These are phyloP conservation scores for Seladonia tumulorum DNA, from an alignment of 2,888 invertebrate genomes.

Conservation along the genomic window DNA sequence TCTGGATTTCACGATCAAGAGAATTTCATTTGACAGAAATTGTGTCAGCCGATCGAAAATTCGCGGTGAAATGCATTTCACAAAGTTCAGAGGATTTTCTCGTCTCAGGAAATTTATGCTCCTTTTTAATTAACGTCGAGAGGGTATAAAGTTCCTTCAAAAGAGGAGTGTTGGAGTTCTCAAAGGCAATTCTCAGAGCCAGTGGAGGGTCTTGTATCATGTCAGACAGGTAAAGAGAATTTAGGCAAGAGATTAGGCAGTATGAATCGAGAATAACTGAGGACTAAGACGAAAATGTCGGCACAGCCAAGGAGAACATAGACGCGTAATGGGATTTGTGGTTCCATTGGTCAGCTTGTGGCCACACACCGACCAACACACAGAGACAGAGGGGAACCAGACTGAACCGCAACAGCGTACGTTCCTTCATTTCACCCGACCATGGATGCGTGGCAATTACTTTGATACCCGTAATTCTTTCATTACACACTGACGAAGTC, in stretches of 20 bases:
- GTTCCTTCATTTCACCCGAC: conserved; percentile 37
- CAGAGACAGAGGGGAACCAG: conserved; percentile 48
- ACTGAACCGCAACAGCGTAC: conserved; percentile 54
- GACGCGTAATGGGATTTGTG: conserved; percentile 71
- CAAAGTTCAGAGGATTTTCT: neutral
- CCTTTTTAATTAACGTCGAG: neutral
- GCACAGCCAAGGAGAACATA: conserved; percentile 44
- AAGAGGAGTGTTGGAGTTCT: neutral
- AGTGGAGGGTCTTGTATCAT: neutral
- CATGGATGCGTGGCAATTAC: conserved; percentile 52
- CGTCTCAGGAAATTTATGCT: neutral
- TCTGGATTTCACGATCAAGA: neutral
- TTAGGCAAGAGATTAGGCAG: neutral
- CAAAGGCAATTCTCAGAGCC: neutral
- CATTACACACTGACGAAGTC: neutral
- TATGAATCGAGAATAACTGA: conserved; percentile 36
- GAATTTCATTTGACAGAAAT: neutral
- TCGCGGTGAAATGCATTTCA: neutral
- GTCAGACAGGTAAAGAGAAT: neutral
- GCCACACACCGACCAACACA: conserved; percentile 60
- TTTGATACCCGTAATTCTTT: conserved; percentile 28
- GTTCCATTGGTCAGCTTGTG: conserved; percentile 67
- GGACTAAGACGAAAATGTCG: conserved; percentile 40
- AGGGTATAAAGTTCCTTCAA: neutral
- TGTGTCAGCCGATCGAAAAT: neutral